Base-by-base conservation (phyloP, 2,888 invertebrate genomes). In the Endotricha flammealis region DNA sequence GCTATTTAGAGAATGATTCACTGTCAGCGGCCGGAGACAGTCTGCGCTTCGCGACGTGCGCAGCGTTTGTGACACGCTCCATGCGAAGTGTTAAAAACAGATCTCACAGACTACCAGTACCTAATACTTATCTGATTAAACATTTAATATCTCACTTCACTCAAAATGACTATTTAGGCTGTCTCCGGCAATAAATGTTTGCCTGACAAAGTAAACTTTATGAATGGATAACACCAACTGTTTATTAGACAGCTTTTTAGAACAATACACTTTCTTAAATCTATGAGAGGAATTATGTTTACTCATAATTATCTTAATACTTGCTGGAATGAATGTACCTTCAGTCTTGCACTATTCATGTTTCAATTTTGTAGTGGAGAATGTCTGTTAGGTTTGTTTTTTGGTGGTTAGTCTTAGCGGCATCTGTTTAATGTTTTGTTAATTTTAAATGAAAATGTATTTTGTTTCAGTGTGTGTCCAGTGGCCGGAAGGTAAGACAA, bases 381-480 rank as follows among this genome's bases (percentile, higher is more conserved):
- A 80, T 82, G 81, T 65, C 56, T 70, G 65, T 53, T 74, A 73
- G 71, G 70, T 64, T 59, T 73, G 66, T 72, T 55, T 73, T 44
- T 66, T 59, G 74, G 66, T 75, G 53, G 38, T 64, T 80, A 77
- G 74, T 43, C 41, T 46, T 69, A 64, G 58, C 52, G 13, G 36
- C 16, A 30, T 29, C 30, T 17, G 9, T 27, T 32, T 23, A n/a
- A 28, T 37, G 29, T 34, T 34, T 41, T 39, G 35, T 32, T 42
- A 33, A 39, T 39, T 44, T 31, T 41, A 48, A 49, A 11, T 30
- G 20, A 11, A 39, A 38, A 61, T 58, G 67, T 70, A 76, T 75
- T 72, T 87, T 91, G 91, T 92, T 90, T 76, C 93, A 92, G 95
- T 95, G 83, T 94, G 94, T 89, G 94, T 95, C 77, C 95, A 95